Evolutionary conservation across 2,113 vertebrate genomes (phyloP).

Genomic region (Struthio camelus): DNA sequence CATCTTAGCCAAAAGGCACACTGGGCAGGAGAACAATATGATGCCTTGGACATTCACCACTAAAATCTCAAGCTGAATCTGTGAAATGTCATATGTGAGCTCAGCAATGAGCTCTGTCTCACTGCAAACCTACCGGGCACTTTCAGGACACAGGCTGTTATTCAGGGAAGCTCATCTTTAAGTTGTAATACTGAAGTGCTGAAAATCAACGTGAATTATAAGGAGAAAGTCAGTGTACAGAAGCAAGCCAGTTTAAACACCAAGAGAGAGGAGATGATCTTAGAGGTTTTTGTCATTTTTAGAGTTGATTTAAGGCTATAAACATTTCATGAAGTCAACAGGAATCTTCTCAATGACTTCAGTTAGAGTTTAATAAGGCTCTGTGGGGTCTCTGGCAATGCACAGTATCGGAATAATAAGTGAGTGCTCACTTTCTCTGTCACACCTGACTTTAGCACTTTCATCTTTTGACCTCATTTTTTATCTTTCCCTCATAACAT

Average conservation of each 20-base stretch:
- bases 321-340: not conserved
- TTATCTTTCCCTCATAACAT: not conserved
- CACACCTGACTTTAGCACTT: not conserved
- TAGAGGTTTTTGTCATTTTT: not conserved
- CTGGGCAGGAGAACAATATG: not conserved
- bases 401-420: not conserved
- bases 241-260: not conserved
- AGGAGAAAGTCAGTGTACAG: not conserved
- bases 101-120: not conserved
- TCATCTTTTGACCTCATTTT: not conserved
- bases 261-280: not conserved
- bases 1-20: not conserved
- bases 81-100: not conserved
- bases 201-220: not conserved
- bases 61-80: not conserved
- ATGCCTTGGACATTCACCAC: not conserved
- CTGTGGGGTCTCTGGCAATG: not conserved
- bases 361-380: not conserved
- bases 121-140: fast-evolving
- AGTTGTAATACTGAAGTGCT: not conserved
- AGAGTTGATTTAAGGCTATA: not conserved
- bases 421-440: not conserved
- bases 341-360: not conserved
- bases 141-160: not conserved
- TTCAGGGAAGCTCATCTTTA: not conserved